Percentiles rank a stretch among this genome's conserved stretches.
Evolutionary conservation across 2,113 vertebrate genomes (phyloP).

Genomic region (Dasyurus viverrinus): DNA sequence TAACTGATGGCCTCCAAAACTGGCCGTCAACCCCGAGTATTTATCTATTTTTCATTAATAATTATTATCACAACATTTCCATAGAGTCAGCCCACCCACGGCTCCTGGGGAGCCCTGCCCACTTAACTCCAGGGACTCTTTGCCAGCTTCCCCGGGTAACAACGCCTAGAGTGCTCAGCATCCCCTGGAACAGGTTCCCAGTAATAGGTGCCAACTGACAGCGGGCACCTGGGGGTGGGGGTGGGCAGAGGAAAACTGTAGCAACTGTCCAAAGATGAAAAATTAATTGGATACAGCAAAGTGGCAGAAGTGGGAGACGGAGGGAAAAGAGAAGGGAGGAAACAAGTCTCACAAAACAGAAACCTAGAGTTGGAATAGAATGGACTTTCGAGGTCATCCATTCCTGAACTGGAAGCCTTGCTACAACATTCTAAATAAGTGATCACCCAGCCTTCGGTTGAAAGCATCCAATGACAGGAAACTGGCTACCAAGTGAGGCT

Average conservation of each 20-base stretch:
- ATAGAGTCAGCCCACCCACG: slow-evolving; percentile 17
- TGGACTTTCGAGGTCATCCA: background rate
- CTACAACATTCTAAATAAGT: background rate
- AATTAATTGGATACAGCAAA: background rate
- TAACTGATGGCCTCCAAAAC: slow-evolving; percentile 84
- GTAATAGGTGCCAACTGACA: background rate
- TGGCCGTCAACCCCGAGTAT: slow-evolving; percentile 79
- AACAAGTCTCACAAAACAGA: background rate
- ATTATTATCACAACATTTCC: slow-evolving; percentile 73
- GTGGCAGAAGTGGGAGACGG: background rate
- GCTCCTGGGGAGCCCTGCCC: background rate
- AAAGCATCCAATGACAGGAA: background rate
- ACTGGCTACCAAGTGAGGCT: background rate
- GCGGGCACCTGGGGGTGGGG: background rate
- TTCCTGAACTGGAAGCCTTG: background rate
- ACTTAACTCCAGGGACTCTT: background rate
- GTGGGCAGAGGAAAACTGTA: background rate
- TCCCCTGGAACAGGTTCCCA: background rate
- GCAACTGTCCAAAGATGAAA: background rate
- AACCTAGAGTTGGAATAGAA: background rate
- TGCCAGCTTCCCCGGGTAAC: background rate
- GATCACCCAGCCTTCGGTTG: background rate
- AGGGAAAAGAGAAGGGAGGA: background rate
- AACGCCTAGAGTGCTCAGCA: background rate
- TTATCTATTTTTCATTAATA: slow-evolving; percentile 85